Conservation (phyloP, 1,140 invertebrate genomes). For the Trachymyrmex cornetzi region DNA sequence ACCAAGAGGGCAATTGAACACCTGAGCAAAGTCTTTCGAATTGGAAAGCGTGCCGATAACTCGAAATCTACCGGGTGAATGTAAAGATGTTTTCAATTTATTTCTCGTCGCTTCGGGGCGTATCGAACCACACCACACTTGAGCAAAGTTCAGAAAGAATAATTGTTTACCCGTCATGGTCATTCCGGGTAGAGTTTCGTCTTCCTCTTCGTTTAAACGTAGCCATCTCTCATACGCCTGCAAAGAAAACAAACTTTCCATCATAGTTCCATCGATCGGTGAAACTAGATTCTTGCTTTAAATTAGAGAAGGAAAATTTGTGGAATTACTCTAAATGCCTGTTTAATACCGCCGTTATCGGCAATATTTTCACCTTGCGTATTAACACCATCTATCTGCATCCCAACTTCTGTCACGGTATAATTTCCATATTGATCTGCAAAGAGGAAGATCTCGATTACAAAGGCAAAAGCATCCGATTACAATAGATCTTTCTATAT, state of each 20-base stretch:
- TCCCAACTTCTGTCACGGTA: conserved; percentile 88
- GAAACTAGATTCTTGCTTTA: conserved; percentile 3
- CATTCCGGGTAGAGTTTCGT: conserved; percentile 91
- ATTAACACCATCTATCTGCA: conserved; percentile 89
- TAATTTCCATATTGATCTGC: conserved; percentile 92
- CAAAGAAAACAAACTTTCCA: conserved; percentile 1
- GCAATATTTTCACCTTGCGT: conserved; percentile 95
- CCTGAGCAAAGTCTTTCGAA: conserved; percentile 92
- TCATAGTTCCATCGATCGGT: background rate
- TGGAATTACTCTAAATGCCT: conserved; percentile 90
- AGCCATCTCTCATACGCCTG: conserved; percentile 90
- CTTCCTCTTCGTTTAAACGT: conserved; percentile 83
- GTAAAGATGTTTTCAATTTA: conserved; percentile 93
- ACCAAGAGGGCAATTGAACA: conserved; percentile 90
- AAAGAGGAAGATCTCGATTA: conserved; percentile 38
- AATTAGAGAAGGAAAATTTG: no score
- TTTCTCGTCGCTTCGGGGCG: conserved; percentile 93
- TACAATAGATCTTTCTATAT: background rate
- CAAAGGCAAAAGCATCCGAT: background rate
- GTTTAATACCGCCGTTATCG: conserved; percentile 95
- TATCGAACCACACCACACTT: conserved; percentile 96
- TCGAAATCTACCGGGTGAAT: conserved; percentile 93
- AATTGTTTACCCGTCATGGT: conserved; percentile 92
- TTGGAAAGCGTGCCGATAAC: conserved; percentile 95
- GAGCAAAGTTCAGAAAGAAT: conserved; percentile 95